A percentile compares a stretch with the other conserved stretches of the same genome.
phyloP scores from a whole-genome alignment of 2,888 invertebrate species.

The Drosophila recens region DNA sequence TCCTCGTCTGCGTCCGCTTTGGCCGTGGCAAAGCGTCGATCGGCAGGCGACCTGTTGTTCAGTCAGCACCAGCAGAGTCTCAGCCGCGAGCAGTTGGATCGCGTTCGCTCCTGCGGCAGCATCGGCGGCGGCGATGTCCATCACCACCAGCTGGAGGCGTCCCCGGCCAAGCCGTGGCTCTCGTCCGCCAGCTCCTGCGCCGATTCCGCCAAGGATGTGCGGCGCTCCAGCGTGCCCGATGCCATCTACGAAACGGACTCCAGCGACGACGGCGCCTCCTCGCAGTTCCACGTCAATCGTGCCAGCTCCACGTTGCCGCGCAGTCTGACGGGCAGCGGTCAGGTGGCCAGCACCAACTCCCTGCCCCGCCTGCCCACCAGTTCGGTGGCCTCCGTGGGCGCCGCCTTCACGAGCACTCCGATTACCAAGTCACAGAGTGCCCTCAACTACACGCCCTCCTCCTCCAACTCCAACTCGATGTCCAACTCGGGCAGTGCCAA shows the following conservation, averaged over 20 bases:
- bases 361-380: conserved; percentile 90
- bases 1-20: conserved; percentile 88
- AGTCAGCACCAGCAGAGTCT: conserved; percentile 92
- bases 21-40: conserved; percentile 90
- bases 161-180: conserved; percentile 84
- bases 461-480: conserved; percentile 64
- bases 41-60: conserved; percentile 93
- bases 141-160: conserved; percentile 81
- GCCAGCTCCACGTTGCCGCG: conserved; percentile 88
- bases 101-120: conserved; percentile 92
- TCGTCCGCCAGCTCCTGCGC: conserved; percentile 72
- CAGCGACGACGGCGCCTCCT: conserved; percentile 83
- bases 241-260: conserved; percentile 82
- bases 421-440: conserved; percentile 88
- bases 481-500: conserved; percentile 88
- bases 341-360: conserved; percentile 89
- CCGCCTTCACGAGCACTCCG: conserved; percentile 83
- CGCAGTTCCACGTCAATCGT: conserved; percentile 86
- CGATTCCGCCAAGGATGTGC: conserved; percentile 81
- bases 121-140: conserved; percentile 88
- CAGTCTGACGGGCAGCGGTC: conserved; percentile 86
- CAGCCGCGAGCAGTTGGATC: conserved; percentile 90
- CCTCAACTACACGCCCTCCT: conserved; percentile 70
- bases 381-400: conserved; percentile 45
- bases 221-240: conserved; percentile 88